Evolutionary conservation across 1,140 invertebrate species (phyloP), one percentile per base, ranked within the genome.

Genomic region (Manduca sexta): DNA sequence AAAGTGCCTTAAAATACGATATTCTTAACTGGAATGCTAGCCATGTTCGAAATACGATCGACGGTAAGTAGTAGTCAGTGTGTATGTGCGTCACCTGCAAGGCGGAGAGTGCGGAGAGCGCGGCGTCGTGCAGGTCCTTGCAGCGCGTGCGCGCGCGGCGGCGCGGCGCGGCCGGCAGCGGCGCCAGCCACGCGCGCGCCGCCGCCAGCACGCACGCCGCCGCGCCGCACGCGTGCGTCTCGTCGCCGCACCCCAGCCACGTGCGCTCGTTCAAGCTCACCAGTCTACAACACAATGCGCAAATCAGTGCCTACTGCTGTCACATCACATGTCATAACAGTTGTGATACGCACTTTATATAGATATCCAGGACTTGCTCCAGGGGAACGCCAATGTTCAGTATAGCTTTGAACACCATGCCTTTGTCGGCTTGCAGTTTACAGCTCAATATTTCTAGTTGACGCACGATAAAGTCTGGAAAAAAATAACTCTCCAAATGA

Each of bases 181-280:
- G 85, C 70, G 65, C 46, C 33, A 82, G 59, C 43, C 89, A 88
- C 15, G 74, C 70, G 37, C 90, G 87, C 52, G 93, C 89, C 33
- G 88, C 85, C 35, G 88, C 88, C 42, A 94, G 88, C 60, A 94
- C 83, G 62, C 88, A 88, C 30, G 90, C 89, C 17, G 91, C 90
- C 0, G 90, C 91, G 75, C 91, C 89, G 44, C 92, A 91, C 21
- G 93, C 84, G 83, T 94, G 92, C 75, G 92, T 91, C 79, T 94
- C 92, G 65, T 94, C 92, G 13, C 92, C 92, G 83, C 93, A 90
- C 16, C 90, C 90, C 39, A 92, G 82, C 93, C 93, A 94, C 49
- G 91, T 90, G 49, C 92, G 87, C 66, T 93, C 92, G 69, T 93
- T 92, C 61, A 91, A 88, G 18, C 91, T 90, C 60, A 92, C 90